Conservation (phyloP, 2,113 vertebrate species). For the Dissostichus mawsoni region DNA sequence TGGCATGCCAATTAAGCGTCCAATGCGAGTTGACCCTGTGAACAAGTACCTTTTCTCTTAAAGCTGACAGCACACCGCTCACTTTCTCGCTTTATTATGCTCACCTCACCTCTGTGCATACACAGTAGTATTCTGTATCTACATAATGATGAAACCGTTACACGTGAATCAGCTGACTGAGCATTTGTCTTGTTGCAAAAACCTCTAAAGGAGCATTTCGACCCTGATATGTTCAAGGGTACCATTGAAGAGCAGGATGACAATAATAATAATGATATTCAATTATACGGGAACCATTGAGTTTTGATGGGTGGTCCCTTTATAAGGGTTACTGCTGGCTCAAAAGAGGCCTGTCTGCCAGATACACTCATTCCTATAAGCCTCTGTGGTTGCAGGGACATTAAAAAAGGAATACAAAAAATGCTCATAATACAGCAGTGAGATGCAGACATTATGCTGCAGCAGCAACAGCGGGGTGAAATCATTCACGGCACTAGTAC, state of each 20-base stretch:
- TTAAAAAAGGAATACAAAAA: conserved; percentile 43
- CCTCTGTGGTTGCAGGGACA: conserved; percentile 34
- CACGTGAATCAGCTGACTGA: not conserved
- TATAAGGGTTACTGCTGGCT: not conserved
- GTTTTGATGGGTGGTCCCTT: conserved; percentile 9
- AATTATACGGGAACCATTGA: conserved; percentile 17
- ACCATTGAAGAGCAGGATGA: conserved; percentile 19
- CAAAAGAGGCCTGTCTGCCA: not conserved
- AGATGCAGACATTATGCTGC: conserved; percentile 27
- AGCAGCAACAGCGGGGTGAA: conserved; percentile 45
- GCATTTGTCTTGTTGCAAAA: conserved; percentile 1
- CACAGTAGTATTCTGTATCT: not conserved
- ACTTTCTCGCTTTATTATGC: not conserved
- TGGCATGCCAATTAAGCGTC: too few relatives aligned
- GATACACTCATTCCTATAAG: conserved; percentile 33
- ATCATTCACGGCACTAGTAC: conserved; percentile 56
- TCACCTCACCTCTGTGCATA: conserved; percentile 5
- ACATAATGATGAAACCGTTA: not conserved
- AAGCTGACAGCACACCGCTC: not conserved
- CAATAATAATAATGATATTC: conserved; percentile 21
- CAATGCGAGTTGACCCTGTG: too few relatives aligned
- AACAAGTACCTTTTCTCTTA: not conserved
- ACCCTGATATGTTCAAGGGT: conserved; percentile 2
- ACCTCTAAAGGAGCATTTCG: conserved; percentile 19
- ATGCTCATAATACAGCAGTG: conserved; percentile 37